A percentile compares a stretch with the other conserved stretches of the same genome.
Evolutionary conservation across 23 tunicate species (phyloP).

Genomic region (Trididemnum nubilum): DNA sequence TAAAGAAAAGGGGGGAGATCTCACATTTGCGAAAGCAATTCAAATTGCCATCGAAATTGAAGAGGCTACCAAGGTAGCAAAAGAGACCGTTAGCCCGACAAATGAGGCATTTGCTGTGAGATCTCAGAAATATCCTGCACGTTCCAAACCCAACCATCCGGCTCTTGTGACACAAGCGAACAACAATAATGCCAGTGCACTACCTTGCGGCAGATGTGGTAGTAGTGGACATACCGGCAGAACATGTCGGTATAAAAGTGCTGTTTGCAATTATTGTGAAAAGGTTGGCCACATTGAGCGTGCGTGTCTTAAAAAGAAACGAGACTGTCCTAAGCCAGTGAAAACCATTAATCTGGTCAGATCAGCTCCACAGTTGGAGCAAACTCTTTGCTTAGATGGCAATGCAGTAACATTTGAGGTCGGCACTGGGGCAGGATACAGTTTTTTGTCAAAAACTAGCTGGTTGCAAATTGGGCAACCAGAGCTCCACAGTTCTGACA

Average conservation of each 20-base stretch:
- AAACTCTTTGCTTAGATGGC: not conserved
- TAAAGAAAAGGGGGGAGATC: constrained; percentile 38
- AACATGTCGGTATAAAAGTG: constrained; percentile 1
- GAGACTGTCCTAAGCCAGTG: not conserved
- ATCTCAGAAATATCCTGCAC: not conserved
- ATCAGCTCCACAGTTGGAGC: constrained; percentile 3
- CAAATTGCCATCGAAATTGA: constrained; percentile 33
- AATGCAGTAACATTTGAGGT: constrained; percentile 10
- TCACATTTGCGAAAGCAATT: constrained; percentile 41
- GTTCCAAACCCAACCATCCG: not conserved
- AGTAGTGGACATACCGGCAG: constrained; percentile 9
- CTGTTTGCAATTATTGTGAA: constrained; percentile 16
- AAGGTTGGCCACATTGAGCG: constrained; percentile 16
- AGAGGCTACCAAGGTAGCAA: constrained; percentile 47
- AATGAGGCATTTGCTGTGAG: not conserved
- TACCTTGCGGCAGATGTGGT: constrained; percentile 26
- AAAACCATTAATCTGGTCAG: constrained; percentile 6
- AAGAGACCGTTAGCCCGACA: constrained; percentile 22
- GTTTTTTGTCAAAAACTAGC: constrained; percentile 10
- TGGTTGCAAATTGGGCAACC: constrained; percentile 30
- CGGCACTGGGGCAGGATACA: constrained; percentile 28
- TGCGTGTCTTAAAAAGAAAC: constrained; percentile 13
- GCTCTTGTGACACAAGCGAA: not conserved
- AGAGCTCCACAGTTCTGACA: not conserved
- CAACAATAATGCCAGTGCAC: not conserved